These are phyloP conservation scores for Nerophis ophidion DNA, from an alignment of 2,113 vertebrate genomes.

Conservation along the genomic window DNA sequence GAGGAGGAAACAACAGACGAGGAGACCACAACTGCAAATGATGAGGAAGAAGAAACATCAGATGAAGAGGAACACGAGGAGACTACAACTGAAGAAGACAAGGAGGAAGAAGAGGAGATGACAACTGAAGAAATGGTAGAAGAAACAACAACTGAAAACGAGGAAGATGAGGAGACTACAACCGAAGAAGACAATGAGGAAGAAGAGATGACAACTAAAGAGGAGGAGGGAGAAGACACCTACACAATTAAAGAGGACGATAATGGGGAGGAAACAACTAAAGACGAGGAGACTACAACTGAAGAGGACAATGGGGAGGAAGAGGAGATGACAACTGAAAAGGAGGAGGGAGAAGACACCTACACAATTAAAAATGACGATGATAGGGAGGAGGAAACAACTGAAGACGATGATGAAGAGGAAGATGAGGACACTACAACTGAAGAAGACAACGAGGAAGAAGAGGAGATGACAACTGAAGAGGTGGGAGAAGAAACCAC, in stretches of 20 bases:
- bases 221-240: not conserved
- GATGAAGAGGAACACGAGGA: not conserved
- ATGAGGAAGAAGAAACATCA: not conserved
- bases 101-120: not conserved
- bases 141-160: not conserved
- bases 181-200: not conserved
- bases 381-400: not conserved
- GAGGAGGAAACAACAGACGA: conserved; percentile 1
- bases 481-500: not conserved
- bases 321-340: conserved; percentile 2
- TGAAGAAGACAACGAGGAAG: too few relatives aligned
- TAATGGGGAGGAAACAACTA: not conserved
- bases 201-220: not conserved
- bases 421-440: too few relatives aligned
- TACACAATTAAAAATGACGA: not conserved
- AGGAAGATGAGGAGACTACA: not conserved
- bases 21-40: not conserved
- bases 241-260: not conserved
- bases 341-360: not conserved
- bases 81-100: not conserved
- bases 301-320: not conserved
- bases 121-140: not conserved
- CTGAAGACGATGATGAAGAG: not conserved
- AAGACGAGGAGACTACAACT: not conserved
- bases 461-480: too few relatives aligned